These are phyloP conservation scores for Athetis lepigone DNA, from an alignment of 2,888 invertebrate species.

Conservation along the genomic window DNA sequence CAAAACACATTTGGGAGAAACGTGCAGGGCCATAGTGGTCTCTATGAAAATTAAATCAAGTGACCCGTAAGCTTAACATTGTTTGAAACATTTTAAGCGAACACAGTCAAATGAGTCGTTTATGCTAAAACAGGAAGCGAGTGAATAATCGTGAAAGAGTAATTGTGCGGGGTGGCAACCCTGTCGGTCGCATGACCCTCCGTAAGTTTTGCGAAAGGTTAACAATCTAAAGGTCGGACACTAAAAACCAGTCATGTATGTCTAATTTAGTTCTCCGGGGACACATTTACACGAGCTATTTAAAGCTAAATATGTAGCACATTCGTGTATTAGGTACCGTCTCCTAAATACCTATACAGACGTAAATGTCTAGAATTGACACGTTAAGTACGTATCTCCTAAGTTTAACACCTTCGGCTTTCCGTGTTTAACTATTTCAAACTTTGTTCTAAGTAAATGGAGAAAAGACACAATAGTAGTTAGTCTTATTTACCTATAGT, in stretches of 20 bases:
- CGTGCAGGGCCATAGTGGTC: conserved; percentile 32
- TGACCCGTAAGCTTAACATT: conserved; percentile 56
- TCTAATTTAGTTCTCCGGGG: conserved; percentile 66
- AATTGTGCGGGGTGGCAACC: conserved; percentile 61
- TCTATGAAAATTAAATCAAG: conserved; percentile 65
- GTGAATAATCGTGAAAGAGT: conserved; percentile 61
- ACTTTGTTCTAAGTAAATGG: conserved; percentile 17
- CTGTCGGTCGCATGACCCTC: conserved; percentile 62
- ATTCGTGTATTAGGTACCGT: conserved; percentile 29
- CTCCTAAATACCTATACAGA: conserved; percentile 5
- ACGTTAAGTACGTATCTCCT: conserved; percentile 13
- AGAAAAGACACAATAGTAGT: not conserved
- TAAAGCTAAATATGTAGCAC: conserved; percentile 15
- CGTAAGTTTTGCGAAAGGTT: conserved; percentile 74
- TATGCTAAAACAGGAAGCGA: conserved; percentile 62
- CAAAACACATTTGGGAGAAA: conserved; percentile 23
- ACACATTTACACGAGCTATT: conserved; percentile 51
- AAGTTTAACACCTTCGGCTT: conserved; percentile 27
- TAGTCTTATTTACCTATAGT: too few relatives aligned
- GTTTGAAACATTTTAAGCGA: conserved; percentile 54
- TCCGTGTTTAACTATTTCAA: conserved; percentile 18
- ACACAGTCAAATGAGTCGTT: conserved; percentile 50
- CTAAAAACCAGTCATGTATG: conserved; percentile 72
- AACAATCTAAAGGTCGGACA: conserved; percentile 76
- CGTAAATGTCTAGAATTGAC: conserved; percentile 19